Percentiles rank a stretch among this genome's conserved stretches.
phyloP scores from a whole-genome alignment of 2,113 vertebrate genomes.

The Ailurus styani region DNA sequence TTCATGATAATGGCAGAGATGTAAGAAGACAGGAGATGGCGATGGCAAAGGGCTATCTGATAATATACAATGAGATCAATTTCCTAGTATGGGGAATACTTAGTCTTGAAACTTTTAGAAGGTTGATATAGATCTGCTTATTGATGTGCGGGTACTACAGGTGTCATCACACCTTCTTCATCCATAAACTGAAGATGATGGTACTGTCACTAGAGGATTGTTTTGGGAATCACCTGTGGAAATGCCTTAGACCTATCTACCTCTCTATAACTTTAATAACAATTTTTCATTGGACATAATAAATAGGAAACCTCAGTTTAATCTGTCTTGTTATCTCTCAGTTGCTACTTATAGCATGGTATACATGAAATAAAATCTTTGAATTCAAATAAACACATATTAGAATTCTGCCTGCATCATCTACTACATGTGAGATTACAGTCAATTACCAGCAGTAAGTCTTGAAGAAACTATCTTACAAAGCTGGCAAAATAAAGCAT shows the following conservation, averaged over 20 bases:
- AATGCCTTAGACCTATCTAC: neutral
- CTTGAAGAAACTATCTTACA: neutral
- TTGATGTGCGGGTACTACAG: neutral
- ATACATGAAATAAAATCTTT: neutral
- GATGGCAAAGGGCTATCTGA: neutral
- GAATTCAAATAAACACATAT: neutral
- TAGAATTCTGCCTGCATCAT: neutral
- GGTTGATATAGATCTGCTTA: neutral
- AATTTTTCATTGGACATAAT: neutral
- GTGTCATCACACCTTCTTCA: neutral
- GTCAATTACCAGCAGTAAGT: neutral
- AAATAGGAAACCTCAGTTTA: neutral
- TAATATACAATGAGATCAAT: neutral
- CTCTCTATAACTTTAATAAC: neutral
- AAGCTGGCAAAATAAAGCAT: neutral
- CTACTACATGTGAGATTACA: neutral
- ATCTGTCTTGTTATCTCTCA: neutral
- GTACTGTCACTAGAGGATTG: neutral
- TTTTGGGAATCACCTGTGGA: neutral
- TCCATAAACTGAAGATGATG: neutral
- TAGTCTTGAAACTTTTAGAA: neutral
- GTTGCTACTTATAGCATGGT: neutral
- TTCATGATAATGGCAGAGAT: neutral
- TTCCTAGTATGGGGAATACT: too few species aligned
- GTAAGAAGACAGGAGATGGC: neutral